Evolutionary conservation across 2,888 invertebrate genomes (phyloP).

Genomic region (Galerucella pusilla): DNA sequence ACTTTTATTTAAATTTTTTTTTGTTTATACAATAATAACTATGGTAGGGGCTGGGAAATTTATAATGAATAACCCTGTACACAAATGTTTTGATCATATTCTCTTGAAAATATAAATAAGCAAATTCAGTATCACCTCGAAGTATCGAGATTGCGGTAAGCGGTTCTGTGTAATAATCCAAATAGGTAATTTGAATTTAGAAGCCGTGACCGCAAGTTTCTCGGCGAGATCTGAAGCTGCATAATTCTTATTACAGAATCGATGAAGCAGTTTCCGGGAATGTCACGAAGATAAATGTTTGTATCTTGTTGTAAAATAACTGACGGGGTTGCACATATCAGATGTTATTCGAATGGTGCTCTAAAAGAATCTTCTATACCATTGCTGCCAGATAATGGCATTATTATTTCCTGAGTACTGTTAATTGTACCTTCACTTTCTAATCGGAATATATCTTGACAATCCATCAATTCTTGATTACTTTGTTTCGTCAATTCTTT

Average conservation of each 20-base stretch:
- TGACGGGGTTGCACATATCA: slow-evolving; percentile 6
- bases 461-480: too few relatives aligned
- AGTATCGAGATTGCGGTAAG: not conserved
- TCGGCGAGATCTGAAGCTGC: not conserved
- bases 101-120: slow-evolving; percentile 12
- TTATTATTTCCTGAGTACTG: not conserved
- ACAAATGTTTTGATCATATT: slow-evolving; percentile 24
- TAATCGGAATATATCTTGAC: slow-evolving; percentile 1
- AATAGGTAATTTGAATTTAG: slow-evolving; percentile 11
- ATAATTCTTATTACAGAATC: slow-evolving; percentile 19
- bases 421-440: not conserved
- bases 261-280: slow-evolving; percentile 16
- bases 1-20: too few relatives aligned
- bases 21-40: too few relatives aligned
- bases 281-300: slow-evolving; percentile 11
- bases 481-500: too few relatives aligned
- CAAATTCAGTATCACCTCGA: slow-evolving; percentile 5
- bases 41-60: too few relatives aligned
- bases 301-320: slow-evolving; percentile 9
- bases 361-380: not conserved
- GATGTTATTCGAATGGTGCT: not conserved
- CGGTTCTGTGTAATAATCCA: slow-evolving; percentile 3
- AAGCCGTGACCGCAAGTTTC: not conserved
- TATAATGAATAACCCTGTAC: not conserved
- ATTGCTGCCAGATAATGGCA: not conserved